Conservation (phyloP, 2,797 vertebrate genomes). For the Rhinophrynus dorsalis region DNA sequence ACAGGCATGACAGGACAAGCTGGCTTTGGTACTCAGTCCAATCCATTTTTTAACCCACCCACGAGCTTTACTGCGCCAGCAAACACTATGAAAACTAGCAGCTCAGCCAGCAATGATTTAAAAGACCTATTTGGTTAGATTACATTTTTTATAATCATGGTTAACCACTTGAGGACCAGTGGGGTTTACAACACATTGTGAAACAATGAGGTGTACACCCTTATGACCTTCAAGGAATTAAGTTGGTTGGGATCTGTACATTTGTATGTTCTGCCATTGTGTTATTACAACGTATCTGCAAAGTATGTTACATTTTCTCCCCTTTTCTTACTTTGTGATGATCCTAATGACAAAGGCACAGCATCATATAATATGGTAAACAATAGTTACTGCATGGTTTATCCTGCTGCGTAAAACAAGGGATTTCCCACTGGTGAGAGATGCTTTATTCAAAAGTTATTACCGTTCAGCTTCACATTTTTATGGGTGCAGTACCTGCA, state of each 20-base stretch:
- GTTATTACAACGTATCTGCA: constrained; percentile 22
- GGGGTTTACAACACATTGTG: too few relatives aligned
- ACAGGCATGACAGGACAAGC: constrained; percentile 67
- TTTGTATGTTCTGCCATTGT: constrained; percentile 52
- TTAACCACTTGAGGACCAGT: too few relatives aligned
- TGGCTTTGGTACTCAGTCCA: constrained; percentile 92
- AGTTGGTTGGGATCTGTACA: constrained; percentile 58
- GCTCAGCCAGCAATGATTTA: constrained; percentile 90
- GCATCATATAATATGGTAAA: too few relatives aligned
- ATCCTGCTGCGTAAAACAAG: too few relatives aligned
- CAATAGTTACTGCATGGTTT: too few relatives aligned
- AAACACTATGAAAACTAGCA: constrained; percentile 79
- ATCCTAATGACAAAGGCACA: too few relatives aligned
- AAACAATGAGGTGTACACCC: too few relatives aligned
- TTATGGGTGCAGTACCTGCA: too few relatives aligned
- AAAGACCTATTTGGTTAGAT: constrained; percentile 95
- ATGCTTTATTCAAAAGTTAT: too few relatives aligned
- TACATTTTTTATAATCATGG: constrained; percentile 63
- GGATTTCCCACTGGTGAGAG: too few relatives aligned
- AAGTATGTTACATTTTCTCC: constrained; percentile 2
- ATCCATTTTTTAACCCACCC: constrained; percentile 95
- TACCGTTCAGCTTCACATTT: too few relatives aligned
- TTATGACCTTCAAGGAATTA: too few relatives aligned
- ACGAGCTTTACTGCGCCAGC: constrained; percentile 90
- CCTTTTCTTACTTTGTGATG: neutral